Evolutionary conservation across 2,113 vertebrate species (phyloP).

Genomic region (Elanus axillaris): DNA sequence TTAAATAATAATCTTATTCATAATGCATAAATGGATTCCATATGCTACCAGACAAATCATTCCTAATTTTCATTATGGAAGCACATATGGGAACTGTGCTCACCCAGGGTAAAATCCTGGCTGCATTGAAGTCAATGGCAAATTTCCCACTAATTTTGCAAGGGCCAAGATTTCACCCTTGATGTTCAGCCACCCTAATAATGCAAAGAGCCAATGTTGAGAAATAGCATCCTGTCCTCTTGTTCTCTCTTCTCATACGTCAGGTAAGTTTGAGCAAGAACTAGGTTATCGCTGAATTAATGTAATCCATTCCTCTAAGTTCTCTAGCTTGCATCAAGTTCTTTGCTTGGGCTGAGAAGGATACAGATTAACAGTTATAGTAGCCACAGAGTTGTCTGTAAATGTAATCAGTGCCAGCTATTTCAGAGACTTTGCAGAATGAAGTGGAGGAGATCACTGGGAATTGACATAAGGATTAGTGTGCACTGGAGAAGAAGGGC

Average conservation of each 20-base stretch:
- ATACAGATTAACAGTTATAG: neutral
- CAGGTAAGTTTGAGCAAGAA: constrained; percentile 4
- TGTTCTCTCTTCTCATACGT: neutral
- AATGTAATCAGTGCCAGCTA: neutral
- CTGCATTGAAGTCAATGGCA: constrained; percentile 43
- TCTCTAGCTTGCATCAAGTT: neutral
- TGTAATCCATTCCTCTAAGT: neutral
- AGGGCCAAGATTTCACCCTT: constrained; percentile 22
- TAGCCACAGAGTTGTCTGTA: neutral
- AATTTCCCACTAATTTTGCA: constrained; percentile 46
- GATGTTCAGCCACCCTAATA: constrained; percentile 22
- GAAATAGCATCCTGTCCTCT: neutral
- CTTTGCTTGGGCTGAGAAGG: neutral
- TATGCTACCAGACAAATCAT: constrained; percentile 34
- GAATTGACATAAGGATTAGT: neutral
- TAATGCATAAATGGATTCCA: constrained; percentile 44
- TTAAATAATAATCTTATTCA: constrained; percentile 42
- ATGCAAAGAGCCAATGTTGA: neutral
- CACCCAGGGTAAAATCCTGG: constrained; percentile 21
- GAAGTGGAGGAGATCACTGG: neutral
- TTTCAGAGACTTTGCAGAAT: neutral
- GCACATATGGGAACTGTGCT: constrained; percentile 28
- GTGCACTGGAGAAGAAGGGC: neutral
- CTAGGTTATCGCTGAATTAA: neutral
- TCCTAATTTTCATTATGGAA: constrained; percentile 44